phyloP scores from a whole-genome alignment of 1,140 invertebrate species.

The Drosophila santomea region DNA sequence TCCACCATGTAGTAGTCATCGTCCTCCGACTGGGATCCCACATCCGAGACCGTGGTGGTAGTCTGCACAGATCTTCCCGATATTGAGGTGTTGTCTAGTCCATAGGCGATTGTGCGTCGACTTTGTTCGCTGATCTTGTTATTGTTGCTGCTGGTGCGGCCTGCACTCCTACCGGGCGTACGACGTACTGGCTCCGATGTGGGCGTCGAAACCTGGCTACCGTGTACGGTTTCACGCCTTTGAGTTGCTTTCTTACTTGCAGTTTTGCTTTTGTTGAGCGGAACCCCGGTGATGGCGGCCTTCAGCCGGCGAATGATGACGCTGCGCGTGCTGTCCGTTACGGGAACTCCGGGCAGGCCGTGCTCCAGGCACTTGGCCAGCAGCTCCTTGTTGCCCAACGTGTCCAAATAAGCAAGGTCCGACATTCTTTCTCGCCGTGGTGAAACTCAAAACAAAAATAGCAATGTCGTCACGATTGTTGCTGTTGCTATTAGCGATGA shows the following conservation, averaged over 20 bases:
- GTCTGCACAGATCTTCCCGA: constrained; percentile 45
- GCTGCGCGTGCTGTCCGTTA: constrained; percentile 68
- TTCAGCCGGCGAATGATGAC: constrained; percentile 63
- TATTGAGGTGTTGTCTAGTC: constrained; percentile 30
- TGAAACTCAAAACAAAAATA: constrained; percentile 70
- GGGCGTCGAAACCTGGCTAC: constrained; percentile 42
- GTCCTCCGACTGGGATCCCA: constrained; percentile 71
- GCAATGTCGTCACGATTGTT: constrained; percentile 68
- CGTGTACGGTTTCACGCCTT: constrained; percentile 69
- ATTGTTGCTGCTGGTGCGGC: not conserved
- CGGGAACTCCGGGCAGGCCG: constrained; percentile 69
- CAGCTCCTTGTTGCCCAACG: constrained; percentile 64
- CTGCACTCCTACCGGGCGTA: constrained; percentile 23
- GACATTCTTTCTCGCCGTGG: constrained; percentile 56
- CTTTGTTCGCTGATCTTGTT: constrained; percentile 31
- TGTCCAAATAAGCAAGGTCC: constrained; percentile 55
- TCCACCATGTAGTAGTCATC: constrained; percentile 48
- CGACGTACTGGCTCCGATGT: constrained; percentile 19
- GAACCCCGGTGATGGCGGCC: constrained; percentile 51
- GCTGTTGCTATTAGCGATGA: not conserved
- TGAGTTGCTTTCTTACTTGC: constrained; percentile 27
- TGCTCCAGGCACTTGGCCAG: constrained; percentile 68
- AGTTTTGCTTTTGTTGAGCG: constrained; percentile 47
- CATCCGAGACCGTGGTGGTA: constrained; percentile 67
- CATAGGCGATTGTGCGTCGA: constrained; percentile 56